Percentiles rank a stretch among this genome's conserved stretches.
phyloP scores from a whole-genome alignment of 2,888 invertebrate genomes.

The Drosophila nr. fundita region DNA sequence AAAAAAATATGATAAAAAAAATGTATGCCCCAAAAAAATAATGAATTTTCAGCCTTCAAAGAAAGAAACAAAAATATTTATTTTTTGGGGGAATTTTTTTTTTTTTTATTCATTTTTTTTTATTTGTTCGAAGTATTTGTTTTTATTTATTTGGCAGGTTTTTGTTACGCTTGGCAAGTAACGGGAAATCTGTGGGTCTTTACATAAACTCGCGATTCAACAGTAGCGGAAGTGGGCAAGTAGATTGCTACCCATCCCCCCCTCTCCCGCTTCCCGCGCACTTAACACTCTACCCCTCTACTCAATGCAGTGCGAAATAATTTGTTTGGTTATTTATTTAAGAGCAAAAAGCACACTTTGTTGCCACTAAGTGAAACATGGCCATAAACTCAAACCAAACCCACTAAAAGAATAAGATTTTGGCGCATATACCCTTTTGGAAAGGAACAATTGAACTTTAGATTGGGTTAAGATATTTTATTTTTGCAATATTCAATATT shows the following conservation, averaged over 20 bases:
- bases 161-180: conserved; percentile 4
- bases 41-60: conserved; percentile 37
- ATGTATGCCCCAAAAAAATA: conserved; percentile 38
- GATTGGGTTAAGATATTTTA: accelerated
- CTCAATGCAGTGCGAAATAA: conserved; percentile 17
- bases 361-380: conserved; percentile 53
- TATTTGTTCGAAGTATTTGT: not conserved
- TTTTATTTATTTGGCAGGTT: not conserved
- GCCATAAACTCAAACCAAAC: conserved; percentile 35
- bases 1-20: not conserved
- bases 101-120: conserved; percentile 5
- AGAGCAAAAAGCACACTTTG: conserved; percentile 27
- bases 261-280: accelerated
- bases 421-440: not conserved
- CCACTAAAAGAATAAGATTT: not conserved
- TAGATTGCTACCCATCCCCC: not conserved
- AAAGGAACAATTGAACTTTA: not conserved
- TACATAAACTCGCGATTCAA: conserved; percentile 53
- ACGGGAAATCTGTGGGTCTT: conserved; percentile 40
- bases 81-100: not conserved
- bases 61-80: conserved; percentile 15
- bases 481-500: not conserved
- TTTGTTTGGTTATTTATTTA: conserved; percentile 46
- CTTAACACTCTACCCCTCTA: not conserved
- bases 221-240: conserved; percentile 6